phyloP scores from a whole-genome alignment of 1,140 invertebrate genomes.

The Drosophila pallidifrons region DNA sequence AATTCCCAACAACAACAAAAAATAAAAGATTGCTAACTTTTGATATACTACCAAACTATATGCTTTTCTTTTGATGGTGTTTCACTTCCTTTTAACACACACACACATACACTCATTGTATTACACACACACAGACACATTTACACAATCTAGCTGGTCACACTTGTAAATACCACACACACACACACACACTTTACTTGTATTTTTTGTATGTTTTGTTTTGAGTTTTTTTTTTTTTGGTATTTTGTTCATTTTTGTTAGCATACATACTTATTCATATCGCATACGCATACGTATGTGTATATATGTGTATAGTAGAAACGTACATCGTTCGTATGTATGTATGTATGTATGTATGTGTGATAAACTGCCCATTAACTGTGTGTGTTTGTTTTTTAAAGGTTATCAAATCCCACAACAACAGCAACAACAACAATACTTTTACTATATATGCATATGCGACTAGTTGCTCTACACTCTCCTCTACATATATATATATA shows the following conservation, averaged over 20 bases:
- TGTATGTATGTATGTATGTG: constrained; percentile 28
- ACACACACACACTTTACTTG: constrained; percentile 18
- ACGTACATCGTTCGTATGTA: constrained; percentile 26
- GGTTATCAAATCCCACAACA: constrained; percentile 22
- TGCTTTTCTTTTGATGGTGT: constrained; percentile 49
- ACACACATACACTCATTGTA: constrained; percentile 20
- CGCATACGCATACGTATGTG: constrained; percentile 23
- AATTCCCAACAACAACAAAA: constrained; percentile 12
- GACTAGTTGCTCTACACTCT: constrained; percentile 45
- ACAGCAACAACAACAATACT: constrained; percentile 2
- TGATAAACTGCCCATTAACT: constrained; percentile 14
- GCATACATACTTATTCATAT: constrained; percentile 44
- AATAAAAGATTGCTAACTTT: constrained; percentile 41
- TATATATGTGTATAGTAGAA: constrained; percentile 17
- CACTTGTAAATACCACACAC: constrained; percentile 4
- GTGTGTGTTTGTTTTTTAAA: constrained; percentile 18
- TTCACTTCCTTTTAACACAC: constrained; percentile 38
- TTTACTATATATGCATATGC: constrained; percentile 40
- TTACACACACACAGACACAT: constrained; percentile 19
- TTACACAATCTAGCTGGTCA: background rate
- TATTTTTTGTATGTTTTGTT: constrained; percentile 21
- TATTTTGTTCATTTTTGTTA: constrained; percentile 33
- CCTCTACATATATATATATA: constrained; percentile 13
- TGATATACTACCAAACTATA: constrained; percentile 44
- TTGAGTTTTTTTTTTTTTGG: constrained; percentile 7